A percentile compares a stretch with the other conserved stretches of the same genome.
These are phyloP conservation scores for Gobio gobio DNA, from an alignment of 2,113 vertebrate species.

Conservation along the genomic window DNA sequence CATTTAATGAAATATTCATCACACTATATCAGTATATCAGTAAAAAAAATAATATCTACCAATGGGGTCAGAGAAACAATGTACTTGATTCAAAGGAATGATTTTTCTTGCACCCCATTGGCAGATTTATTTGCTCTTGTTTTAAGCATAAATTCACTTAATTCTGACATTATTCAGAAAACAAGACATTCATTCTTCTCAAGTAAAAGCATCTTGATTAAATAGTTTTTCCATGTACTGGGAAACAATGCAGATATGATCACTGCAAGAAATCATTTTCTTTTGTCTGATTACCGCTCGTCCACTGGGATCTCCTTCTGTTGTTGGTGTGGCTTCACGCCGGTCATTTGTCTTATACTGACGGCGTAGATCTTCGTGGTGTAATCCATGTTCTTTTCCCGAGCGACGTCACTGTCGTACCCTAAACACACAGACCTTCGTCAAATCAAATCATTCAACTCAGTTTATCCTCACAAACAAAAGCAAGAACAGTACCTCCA, in stretches of 20 bases:
- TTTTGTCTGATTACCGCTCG: slow-evolving; percentile 94
- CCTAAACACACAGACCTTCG: slow-evolving; percentile 71
- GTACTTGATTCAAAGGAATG: no score
- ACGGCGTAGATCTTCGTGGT: slow-evolving; percentile 91
- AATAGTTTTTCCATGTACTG: no score
- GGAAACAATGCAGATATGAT: no score
- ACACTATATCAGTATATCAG: background rate
- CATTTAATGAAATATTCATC: background rate
- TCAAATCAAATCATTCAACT: background rate
- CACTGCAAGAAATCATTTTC: no score
- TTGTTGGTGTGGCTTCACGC: slow-evolving; percentile 92
- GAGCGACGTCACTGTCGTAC: slow-evolving; percentile 95
- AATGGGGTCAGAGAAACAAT: no score
- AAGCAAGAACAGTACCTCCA: slow-evolving; percentile 81
- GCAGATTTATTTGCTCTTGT: background rate
- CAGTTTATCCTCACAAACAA: background rate
- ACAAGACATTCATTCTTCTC: background rate
- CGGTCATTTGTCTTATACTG: slow-evolving; percentile 93
- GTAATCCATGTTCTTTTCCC: slow-evolving; percentile 91
- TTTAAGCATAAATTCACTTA: background rate
- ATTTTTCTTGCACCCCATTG: no score
- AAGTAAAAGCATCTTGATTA: background rate
- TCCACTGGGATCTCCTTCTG: slow-evolving; percentile 86
- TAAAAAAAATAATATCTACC: background rate
- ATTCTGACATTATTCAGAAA: background rate